Conservation (phyloP, 2,113 vertebrate species). For the Sylvilagus bachmani region DNA sequence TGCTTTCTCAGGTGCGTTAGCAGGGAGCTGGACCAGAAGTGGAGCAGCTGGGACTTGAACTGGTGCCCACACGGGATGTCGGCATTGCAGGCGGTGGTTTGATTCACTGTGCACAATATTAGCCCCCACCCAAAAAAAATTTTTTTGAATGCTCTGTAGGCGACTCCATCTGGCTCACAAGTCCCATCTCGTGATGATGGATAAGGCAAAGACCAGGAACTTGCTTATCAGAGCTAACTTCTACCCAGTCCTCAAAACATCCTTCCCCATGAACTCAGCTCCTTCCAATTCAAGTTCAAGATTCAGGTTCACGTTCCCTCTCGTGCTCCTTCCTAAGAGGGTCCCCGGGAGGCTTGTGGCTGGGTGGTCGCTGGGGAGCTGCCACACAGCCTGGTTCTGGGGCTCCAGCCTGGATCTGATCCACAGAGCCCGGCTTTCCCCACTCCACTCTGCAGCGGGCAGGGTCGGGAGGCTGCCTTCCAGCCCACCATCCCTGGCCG, state of each 20-base stretch:
- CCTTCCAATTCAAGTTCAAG: background rate
- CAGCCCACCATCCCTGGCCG: background rate
- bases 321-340: background rate
- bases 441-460: too few relatives aligned
- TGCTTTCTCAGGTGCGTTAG: too few relatives aligned
- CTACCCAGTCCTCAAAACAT: background rate
- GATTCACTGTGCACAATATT: too few relatives aligned
- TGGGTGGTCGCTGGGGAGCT: too few relatives aligned
- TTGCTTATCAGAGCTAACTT: background rate
- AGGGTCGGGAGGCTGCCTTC: background rate
- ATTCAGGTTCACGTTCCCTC: background rate
- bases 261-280: background rate
- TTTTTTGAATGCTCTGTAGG: background rate
- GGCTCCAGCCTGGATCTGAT: background rate
- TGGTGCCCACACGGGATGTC: too few relatives aligned
- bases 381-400: background rate
- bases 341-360: fast-evolving
- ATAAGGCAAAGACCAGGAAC: background rate
- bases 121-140: too few relatives aligned
- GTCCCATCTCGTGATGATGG: background rate
- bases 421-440: background rate
- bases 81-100: too few relatives aligned
- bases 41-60: too few relatives aligned
- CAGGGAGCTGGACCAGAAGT: too few relatives aligned
- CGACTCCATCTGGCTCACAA: background rate